Conservation (phyloP, 2,113 vertebrate genomes). For the Myrmecophaga tridactyla region DNA sequence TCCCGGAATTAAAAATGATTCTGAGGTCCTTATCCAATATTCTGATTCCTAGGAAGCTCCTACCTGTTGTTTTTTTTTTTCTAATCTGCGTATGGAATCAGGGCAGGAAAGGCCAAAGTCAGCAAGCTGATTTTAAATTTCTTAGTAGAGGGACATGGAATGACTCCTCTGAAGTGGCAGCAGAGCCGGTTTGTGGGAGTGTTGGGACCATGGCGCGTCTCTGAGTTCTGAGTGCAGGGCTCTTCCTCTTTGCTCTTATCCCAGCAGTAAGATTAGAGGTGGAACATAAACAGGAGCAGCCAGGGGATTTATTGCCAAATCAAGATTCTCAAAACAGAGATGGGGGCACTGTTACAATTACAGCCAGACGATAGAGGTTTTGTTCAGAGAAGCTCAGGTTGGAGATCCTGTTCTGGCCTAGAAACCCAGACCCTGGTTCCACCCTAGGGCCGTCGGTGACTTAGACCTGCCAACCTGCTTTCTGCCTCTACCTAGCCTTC, state of each 20-base stretch:
- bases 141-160: neutral
- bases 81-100: slow-evolving; percentile 10
- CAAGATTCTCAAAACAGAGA: neutral
- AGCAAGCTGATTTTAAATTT: neutral
- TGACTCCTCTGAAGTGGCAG: slow-evolving; percentile 7
- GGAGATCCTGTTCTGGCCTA: neutral
- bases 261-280: neutral
- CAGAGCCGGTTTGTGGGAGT: neutral
- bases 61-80: neutral
- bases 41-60: neutral
- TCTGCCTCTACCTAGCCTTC: neutral
- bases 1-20: slow-evolving; percentile 49
- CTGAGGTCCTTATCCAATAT: neutral
- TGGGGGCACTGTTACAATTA: neutral
- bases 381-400: neutral
- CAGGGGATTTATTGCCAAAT: neutral
- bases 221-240: neutral
- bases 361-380: neutral
- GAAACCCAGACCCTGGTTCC: neutral
- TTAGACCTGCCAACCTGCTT: neutral
- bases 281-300: neutral
- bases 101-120: neutral
- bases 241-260: neutral
- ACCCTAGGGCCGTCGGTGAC: neutral
- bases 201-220: neutral